Evolutionary conservation across 1,140 invertebrate species (phyloP).

Genomic region (Calosoma granatense): DNA sequence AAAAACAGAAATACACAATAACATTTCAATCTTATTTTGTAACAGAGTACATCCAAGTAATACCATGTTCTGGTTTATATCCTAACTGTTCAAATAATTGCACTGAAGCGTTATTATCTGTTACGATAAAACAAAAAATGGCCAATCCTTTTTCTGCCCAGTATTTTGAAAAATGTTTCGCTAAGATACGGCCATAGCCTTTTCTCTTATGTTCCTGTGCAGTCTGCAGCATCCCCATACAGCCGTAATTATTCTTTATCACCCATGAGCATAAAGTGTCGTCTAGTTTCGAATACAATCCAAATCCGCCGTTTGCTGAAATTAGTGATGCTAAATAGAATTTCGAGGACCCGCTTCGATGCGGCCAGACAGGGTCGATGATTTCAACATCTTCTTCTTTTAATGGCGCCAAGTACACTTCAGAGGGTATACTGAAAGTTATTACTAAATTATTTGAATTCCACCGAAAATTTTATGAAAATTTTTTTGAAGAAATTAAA

Average conservation of each 20-base stretch:
- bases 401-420: conserved; percentile 23
- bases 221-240: conserved; percentile 32
- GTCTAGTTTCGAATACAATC: conserved; percentile 22
- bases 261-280: conserved; percentile 26
- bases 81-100: background rate
- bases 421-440: conserved; percentile 25
- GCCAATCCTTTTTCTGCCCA: background rate
- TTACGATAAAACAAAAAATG: background rate
- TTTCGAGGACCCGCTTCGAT: conserved; percentile 23
- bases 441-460: too few species aligned
- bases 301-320: conserved; percentile 24
- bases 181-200: conserved; percentile 26
- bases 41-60: background rate
- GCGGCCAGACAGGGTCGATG: conserved; percentile 25
- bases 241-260: conserved; percentile 28
- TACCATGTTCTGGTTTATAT: conserved; percentile 1
- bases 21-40: too few species aligned
- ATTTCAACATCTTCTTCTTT: conserved; percentile 17
- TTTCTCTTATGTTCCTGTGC: conserved; percentile 25
- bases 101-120: background rate
- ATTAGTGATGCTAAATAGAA: conserved; percentile 22
- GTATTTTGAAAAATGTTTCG: background rate
- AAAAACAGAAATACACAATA: too few species aligned
- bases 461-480: too few species aligned
- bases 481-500: too few species aligned